phyloP scores from a whole-genome alignment of 2,113 vertebrate genomes.

The Phocoena phocoena region DNA sequence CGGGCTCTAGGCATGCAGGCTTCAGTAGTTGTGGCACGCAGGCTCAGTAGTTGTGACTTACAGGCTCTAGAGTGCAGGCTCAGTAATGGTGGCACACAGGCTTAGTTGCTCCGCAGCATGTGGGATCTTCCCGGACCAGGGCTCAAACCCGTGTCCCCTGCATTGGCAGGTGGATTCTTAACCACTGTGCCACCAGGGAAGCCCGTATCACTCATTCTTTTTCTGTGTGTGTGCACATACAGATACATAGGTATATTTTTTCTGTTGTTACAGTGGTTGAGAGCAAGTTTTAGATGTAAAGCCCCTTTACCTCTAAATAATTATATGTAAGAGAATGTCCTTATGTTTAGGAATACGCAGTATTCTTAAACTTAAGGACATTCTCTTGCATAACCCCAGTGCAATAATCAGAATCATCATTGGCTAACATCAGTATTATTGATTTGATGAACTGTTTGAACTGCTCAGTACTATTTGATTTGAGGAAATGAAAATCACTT shows the following conservation, averaged over 20 bases:
- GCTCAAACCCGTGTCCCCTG: too few species aligned
- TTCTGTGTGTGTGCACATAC: fast-evolving
- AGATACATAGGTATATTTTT: neutral
- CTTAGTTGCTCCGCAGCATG: too few species aligned
- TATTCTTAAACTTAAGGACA: neutral
- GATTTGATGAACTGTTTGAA: neutral
- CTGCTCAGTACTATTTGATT: neutral
- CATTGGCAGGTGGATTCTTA: too few species aligned
- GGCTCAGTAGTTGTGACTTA: too few species aligned
- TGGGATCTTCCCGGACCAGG: too few species aligned
- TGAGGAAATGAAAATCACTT: neutral
- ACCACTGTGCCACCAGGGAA: too few species aligned
- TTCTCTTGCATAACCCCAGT: neutral
- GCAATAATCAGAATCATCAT: neutral
- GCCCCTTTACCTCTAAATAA: neutral
- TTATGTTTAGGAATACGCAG: too few species aligned
- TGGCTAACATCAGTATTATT: neutral
- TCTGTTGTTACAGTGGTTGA: neutral
- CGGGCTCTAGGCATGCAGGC: too few species aligned
- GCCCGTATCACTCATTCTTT: neutral
- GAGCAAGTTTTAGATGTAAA: neutral
- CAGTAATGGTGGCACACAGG: too few species aligned
- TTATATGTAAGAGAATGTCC: neutral
- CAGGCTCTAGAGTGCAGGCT: too few species aligned
- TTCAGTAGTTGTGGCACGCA: too few species aligned